Conservation (phyloP, 2,113 vertebrate species). For the Phodopus roborovskii region DNA sequence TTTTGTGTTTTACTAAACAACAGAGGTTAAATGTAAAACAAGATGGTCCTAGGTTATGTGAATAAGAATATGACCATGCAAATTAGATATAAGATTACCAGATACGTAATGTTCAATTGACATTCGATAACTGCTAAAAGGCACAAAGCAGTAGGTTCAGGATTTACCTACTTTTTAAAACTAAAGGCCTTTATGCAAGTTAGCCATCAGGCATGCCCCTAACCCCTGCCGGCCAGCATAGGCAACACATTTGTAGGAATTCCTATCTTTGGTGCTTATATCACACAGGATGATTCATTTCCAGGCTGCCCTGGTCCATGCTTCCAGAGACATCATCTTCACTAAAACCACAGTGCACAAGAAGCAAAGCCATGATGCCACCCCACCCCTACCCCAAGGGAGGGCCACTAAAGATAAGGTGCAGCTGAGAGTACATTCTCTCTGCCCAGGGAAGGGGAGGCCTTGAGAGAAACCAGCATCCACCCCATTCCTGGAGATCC, state of each 20-base stretch:
- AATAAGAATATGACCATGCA: background rate
- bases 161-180: background rate
- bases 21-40: constrained; percentile 9
- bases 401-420: background rate
- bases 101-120: background rate
- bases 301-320: background rate
- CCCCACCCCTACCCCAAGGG: background rate
- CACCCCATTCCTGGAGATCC: background rate
- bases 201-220: background rate
- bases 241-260: background rate
- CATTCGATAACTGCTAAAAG: background rate
- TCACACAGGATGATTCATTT: background rate
- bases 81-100: background rate
- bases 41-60: background rate
- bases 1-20: background rate
- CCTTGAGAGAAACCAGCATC: background rate
- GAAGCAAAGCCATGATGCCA: background rate
- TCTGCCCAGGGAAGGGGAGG: background rate
- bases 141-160: background rate
- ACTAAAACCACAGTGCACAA: too few relatives aligned
- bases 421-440: background rate
- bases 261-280: background rate
- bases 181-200: background rate
- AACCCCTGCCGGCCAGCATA: background rate
- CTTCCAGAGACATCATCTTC: background rate